Percentiles rank a stretch among this genome's conserved stretches.
Conservation (phyloP, 2,888 invertebrate species). For the Acanthosepion pharaonis region DNA sequence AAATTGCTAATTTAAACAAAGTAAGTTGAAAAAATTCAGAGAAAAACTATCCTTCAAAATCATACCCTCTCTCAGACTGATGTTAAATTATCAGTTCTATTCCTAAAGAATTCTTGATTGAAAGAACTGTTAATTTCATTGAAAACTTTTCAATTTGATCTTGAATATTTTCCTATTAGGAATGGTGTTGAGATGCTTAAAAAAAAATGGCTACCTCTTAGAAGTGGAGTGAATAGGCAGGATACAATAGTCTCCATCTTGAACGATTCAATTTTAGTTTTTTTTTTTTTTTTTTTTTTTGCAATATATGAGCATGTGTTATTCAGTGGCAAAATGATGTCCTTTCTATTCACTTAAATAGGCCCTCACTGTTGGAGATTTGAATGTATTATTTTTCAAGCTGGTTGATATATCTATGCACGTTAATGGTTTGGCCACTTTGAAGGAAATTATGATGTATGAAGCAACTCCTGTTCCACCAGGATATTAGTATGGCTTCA, state of each 20-base stretch:
- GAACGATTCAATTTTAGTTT: not conserved
- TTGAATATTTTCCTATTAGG: not conserved
- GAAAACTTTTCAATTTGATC: not conserved
- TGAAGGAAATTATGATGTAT: too few species aligned
- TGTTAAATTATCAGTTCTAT: too few species aligned
- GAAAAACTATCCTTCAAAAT: not conserved
- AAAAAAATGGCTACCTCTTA: not conserved
- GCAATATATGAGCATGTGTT: not conserved
- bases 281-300: not conserved
- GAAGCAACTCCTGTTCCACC: too few species aligned
- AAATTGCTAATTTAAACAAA: not conserved
- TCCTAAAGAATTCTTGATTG: not conserved
- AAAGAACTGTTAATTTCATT: not conserved
- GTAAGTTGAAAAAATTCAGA: not conserved
- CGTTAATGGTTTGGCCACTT: too few species aligned
- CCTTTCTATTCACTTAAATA: not conserved
- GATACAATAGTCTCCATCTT: not conserved
- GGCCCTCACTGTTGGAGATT: too few species aligned
- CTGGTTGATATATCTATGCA: too few species aligned
- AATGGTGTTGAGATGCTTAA: not conserved
- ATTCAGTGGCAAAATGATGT: not conserved
- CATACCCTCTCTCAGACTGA: not conserved
- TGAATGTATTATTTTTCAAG: too few species aligned
- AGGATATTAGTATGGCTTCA: too few species aligned
- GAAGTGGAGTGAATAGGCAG: not conserved